A percentile compares a stretch with the other conserved stretches of the same genome.
Evolutionary conservation across 2,797 vertebrate species (phyloP).

Genomic region (Harpagifer antarcticus): DNA sequence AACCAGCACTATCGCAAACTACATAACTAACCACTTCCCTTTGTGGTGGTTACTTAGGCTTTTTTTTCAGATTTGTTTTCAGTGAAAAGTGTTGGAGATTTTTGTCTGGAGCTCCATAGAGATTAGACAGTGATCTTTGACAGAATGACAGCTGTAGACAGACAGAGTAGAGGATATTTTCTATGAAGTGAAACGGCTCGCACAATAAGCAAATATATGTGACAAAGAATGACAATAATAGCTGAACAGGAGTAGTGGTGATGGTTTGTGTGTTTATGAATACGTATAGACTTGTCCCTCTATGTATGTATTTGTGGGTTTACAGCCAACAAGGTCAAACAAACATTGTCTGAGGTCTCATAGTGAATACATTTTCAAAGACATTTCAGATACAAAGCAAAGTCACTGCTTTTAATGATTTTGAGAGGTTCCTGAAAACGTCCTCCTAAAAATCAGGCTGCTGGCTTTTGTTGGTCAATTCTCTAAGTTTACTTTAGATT

Average conservation of each 20-base stretch:
- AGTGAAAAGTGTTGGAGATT: neutral
- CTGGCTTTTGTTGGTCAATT: neutral
- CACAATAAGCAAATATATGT: neutral
- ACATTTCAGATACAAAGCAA: neutral
- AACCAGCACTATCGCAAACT: no score
- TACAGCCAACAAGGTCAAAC: neutral
- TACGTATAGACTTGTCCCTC: neutral
- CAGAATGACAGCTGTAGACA: neutral
- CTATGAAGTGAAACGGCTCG: neutral
- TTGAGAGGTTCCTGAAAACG: neutral
- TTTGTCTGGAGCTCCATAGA: neutral
- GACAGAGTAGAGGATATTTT: neutral
- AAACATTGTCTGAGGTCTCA: neutral
- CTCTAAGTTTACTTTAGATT: neutral
- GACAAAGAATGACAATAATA: neutral
- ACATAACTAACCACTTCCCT: neutral
- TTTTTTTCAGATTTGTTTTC: neutral
- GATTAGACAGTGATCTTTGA: neutral
- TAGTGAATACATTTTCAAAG: no score
- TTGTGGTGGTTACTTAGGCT: neutral
- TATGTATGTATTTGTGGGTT: neutral
- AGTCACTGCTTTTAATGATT: neutral
- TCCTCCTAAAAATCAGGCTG: neutral
- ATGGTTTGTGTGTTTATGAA: neutral
- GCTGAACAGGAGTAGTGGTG: neutral